These are phyloP conservation scores for Neodontobutis hainanensis DNA, from an alignment of 2,113 vertebrate genomes.

Conservation along the genomic window DNA sequence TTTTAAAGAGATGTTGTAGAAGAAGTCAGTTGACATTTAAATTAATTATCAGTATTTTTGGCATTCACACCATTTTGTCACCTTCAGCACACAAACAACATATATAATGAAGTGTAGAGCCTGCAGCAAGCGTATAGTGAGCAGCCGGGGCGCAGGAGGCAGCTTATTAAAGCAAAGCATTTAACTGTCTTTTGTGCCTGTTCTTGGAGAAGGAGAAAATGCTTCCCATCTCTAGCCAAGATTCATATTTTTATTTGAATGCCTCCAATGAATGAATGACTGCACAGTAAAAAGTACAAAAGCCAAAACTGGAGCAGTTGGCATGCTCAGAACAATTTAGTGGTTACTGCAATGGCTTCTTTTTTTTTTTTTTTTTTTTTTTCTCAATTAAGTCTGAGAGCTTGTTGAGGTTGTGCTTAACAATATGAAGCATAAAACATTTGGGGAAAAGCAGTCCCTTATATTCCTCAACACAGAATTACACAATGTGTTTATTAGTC, in stretches of 20 bases:
- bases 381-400: constrained; percentile 49
- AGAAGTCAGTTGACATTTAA: not conserved
- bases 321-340: constrained; percentile 17
- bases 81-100: constrained; percentile 8
- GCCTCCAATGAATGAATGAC: constrained; percentile 47
- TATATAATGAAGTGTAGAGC: constrained; percentile 14
- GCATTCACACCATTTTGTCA: constrained; percentile 12
- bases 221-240: constrained; percentile 47
- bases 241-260: constrained; percentile 60
- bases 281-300: constrained; percentile 31
- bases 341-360: constrained; percentile 35
- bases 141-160: constrained; percentile 13
- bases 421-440: constrained; percentile 35
- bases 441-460: constrained; percentile 28
- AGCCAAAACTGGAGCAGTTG: constrained; percentile 46
- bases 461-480: constrained; percentile 42
- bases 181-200: constrained; percentile 46
- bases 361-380: constrained; percentile 25
- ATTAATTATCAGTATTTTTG: not conserved
- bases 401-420: constrained; percentile 19
- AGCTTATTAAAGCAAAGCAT: constrained; percentile 49
- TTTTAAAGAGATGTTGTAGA: not conserved
- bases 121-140: constrained; percentile 3
- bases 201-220: constrained; percentile 36
- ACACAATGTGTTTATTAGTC: constrained; percentile 25